Conservation (phyloP, 2,797 vertebrate species). For the Microcaecilia unicolor region DNA sequence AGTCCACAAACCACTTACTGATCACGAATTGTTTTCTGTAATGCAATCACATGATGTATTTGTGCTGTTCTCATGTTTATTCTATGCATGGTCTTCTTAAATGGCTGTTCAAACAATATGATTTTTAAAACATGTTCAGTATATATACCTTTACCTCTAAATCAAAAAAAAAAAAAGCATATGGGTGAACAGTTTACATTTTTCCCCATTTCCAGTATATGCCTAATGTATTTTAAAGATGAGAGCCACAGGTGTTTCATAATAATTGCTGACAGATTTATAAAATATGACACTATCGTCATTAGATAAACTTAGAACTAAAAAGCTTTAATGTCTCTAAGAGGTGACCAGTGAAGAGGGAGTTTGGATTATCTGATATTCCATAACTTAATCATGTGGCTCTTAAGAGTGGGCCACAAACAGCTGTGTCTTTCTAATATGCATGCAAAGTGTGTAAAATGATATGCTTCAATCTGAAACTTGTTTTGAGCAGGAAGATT, state of each 20-base stretch:
- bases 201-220: no score
- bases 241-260: conserved; percentile 94
- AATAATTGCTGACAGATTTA: conserved; percentile 95
- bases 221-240: conserved; percentile 19
- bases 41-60: no score
- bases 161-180: no score
- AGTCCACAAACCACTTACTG: no score
- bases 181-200: no score
- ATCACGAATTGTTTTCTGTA: no score
- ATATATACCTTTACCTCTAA: no score
- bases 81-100: no score
- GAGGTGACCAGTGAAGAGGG: conserved; percentile 63
- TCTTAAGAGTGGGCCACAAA: conserved; percentile 93
- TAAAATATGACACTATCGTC: conserved; percentile 87
- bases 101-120: no score
- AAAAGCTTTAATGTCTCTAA: conserved; percentile 75
- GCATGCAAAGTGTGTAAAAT: conserved; percentile 96
- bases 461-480: conserved; percentile 96
- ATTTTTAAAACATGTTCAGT: no score
- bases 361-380: conserved; percentile 89
- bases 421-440: conserved; percentile 98
- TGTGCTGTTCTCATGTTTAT: no score
- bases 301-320: conserved; percentile 96
- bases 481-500: conserved; percentile 95
- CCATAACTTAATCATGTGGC: conserved; percentile 99